Conservation (phyloP, 1,140 invertebrate species). For the Ladona fulva region DNA sequence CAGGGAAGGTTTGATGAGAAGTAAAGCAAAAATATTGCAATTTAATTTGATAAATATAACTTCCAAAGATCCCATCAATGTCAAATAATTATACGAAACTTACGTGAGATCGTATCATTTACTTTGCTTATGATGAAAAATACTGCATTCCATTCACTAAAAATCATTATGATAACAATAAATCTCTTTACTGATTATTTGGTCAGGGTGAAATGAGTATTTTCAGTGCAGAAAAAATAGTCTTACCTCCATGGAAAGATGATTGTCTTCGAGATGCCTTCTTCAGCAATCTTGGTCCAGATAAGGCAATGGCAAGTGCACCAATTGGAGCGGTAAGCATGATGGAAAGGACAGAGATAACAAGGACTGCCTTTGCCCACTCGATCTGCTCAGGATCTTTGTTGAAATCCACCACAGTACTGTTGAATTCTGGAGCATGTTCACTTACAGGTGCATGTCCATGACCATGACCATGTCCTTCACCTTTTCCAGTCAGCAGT, state of each 20-base stretch:
- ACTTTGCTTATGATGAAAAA: too few species aligned
- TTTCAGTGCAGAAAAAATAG: background rate
- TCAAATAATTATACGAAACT: too few species aligned
- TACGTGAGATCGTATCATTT: too few species aligned
- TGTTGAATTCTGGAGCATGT: slow-evolving; percentile 27
- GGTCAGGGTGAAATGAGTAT: too few species aligned
- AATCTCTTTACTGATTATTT: too few species aligned
- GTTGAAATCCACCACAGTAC: background rate
- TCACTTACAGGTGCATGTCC: slow-evolving; percentile 53
- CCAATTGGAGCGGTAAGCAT: slow-evolving; percentile 83
- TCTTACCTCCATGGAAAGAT: background rate
- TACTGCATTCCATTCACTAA: too few species aligned
- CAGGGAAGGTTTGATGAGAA: too few species aligned
- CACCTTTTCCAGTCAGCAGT: slow-evolving; percentile 39
- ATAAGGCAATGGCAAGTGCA: slow-evolving; percentile 74
- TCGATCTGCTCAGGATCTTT: background rate
- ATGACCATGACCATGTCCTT: slow-evolving; percentile 37
- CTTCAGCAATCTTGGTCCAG: slow-evolving; percentile 65
- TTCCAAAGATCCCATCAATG: too few species aligned
- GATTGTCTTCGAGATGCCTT: slow-evolving; percentile 50
- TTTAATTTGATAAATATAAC: too few species aligned
- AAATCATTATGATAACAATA: too few species aligned
- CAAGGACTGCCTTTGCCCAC: background rate
- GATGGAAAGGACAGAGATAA: slow-evolving; percentile 71
- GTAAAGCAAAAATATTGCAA: too few species aligned